These are phyloP conservation scores for Elgaria multicarinata DNA, from an alignment of 2,113 vertebrate species.

Conservation along the genomic window DNA sequence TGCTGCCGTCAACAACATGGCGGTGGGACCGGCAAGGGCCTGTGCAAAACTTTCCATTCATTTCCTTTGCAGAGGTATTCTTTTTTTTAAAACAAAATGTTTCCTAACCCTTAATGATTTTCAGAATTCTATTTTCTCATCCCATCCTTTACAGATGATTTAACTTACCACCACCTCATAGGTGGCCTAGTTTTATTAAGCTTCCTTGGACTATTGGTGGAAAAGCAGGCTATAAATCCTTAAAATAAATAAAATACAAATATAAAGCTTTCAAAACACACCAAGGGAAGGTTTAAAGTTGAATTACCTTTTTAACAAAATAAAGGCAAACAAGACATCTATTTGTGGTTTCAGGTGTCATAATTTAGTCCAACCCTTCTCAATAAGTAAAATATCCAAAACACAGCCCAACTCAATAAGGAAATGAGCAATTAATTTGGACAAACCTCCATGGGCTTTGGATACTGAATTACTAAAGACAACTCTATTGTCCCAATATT, in stretches of 20 bases:
- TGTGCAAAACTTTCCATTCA: background rate
- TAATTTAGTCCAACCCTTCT: background rate
- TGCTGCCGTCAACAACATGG: background rate
- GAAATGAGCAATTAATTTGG: background rate
- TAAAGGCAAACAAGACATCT: background rate
- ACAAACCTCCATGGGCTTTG: background rate
- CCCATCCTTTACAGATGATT: background rate
- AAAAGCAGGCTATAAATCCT: background rate
- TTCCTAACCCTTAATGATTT: background rate
- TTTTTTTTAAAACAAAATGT: fast-evolving
- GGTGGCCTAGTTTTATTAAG: background rate
- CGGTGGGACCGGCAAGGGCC: background rate
- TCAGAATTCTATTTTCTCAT: background rate
- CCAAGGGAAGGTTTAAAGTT: background rate
- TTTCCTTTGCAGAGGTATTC: background rate
- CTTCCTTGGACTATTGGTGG: background rate
- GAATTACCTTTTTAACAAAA: background rate
- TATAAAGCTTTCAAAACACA: background rate
- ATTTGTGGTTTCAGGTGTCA: background rate
- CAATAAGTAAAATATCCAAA: background rate
- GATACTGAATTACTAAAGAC: background rate
- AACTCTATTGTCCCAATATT: background rate
- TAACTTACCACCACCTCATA: background rate
- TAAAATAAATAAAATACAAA: background rate
- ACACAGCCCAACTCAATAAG: background rate